A percentile compares a stretch with the other conserved stretches of the same genome.
These are phyloP conservation scores for Solen grandis DNA, from an alignment of 1,140 invertebrate species.

Conservation along the genomic window DNA sequence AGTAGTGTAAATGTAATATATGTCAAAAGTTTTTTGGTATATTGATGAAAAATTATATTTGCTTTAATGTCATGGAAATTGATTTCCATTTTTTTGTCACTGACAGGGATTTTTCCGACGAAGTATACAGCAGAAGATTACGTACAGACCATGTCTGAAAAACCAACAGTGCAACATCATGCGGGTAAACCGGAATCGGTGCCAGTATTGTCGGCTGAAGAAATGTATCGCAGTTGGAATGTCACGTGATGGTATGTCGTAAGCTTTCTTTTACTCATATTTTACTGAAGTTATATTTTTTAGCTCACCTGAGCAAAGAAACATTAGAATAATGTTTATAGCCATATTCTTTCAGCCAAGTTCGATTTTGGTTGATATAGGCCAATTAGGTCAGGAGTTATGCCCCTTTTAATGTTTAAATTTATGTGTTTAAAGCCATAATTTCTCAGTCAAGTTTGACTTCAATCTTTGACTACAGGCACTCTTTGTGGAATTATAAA, in stretches of 20 bases:
- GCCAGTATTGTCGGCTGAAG: slow-evolving; percentile 80
- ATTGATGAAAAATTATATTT: too few relatives aligned
- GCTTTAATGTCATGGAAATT: too few relatives aligned
- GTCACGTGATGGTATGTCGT: slow-evolving; percentile 78
- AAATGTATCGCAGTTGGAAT: slow-evolving; percentile 80
- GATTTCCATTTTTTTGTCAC: too few relatives aligned
- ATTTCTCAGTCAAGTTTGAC: too few relatives aligned
- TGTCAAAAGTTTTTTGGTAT: too few relatives aligned
- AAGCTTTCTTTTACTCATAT: not conserved
- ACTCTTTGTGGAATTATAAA: not conserved
- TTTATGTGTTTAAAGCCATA: too few relatives aligned
- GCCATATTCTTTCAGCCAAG: too few relatives aligned
- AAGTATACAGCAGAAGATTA: slow-evolving; percentile 80
- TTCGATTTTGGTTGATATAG: too few relatives aligned
- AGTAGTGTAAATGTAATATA: too few relatives aligned
- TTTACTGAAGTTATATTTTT: slow-evolving; percentile 12
- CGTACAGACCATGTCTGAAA: slow-evolving; percentile 79
- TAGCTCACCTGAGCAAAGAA: not conserved
- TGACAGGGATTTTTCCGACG: slow-evolving; percentile 80
- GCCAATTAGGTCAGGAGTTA: too few relatives aligned
- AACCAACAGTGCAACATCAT: slow-evolving; percentile 80
- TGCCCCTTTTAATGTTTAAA: too few relatives aligned
- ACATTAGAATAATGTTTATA: not conserved
- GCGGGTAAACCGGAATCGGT: slow-evolving; percentile 78
- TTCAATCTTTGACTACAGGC: not conserved